These are phyloP conservation scores for Andrena minutula DNA, from an alignment of 2,888 invertebrate genomes.

Conservation along the genomic window DNA sequence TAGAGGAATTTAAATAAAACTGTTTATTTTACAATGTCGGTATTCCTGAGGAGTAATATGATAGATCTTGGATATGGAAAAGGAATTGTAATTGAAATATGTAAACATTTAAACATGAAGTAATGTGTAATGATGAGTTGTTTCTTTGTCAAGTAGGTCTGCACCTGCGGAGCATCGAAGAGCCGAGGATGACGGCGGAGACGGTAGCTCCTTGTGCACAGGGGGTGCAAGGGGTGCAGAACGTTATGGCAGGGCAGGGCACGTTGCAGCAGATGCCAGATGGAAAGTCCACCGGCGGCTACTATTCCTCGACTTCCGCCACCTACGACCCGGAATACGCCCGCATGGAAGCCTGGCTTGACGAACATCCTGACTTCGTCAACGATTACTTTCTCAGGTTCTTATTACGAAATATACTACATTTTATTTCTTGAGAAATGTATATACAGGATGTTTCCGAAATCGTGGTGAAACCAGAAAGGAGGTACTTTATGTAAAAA, in stretches of 20 bases:
- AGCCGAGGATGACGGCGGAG: slow-evolving; percentile 90
- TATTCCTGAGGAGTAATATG: no score
- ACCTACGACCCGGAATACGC: slow-evolving; percentile 94
- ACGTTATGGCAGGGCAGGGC: slow-evolving; percentile 78
- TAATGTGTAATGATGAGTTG: slow-evolving; percentile 13
- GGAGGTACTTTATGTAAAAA: no score
- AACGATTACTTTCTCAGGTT: slow-evolving; percentile 97
- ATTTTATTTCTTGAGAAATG: neutral
- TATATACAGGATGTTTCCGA: neutral
- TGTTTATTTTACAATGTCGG: no score
- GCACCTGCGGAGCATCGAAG: slow-evolving; percentile 94
- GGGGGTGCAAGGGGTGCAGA: slow-evolving; percentile 88
- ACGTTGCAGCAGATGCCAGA: slow-evolving; percentile 79
- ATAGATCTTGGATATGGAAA: no score
- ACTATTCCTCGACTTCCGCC: slow-evolving; percentile 77
- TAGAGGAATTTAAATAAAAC: no score
- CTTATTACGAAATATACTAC: slow-evolving; percentile 48
- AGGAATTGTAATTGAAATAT: no score
- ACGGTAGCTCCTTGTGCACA: slow-evolving; percentile 89
- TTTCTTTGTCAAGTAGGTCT: slow-evolving; percentile 87
- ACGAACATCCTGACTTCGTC: slow-evolving; percentile 98
- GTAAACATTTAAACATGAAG: neutral
- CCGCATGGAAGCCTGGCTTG: slow-evolving; percentile 97
- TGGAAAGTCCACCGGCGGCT: slow-evolving; percentile 74
- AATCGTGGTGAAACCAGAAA: no score